Base-by-base conservation (phyloP, 2,797 vertebrate genomes). In the Lacerta bilineata region DNA sequence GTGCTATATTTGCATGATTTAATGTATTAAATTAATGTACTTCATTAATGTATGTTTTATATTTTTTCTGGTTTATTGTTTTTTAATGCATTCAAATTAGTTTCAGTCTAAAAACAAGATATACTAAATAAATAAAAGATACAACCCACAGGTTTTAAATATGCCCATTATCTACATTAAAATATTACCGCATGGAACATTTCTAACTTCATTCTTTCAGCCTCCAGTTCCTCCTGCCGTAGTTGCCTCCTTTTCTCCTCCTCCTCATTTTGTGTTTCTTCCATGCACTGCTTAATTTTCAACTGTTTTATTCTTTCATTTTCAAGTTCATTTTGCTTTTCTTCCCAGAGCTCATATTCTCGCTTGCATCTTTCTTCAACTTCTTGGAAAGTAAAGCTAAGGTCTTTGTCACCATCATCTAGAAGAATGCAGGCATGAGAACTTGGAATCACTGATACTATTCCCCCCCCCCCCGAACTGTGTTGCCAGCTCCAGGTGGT, bases 151-250 rank as follows among this genome's bases (percentile, higher is more conserved):
- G n/a, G 27, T 2, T 71, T 76, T 76, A 39, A 80, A 75, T 7
- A 3, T 0, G 91, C 87, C 15, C 29, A 86, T 1, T 85, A 88
- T 69, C 11, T 36, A 77, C 85, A 55, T 18, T 86, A 41, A 50
- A 81, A 71, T 33, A 84, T 95, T 96, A 97, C 97, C 95, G 95
- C 95, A 84, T 93, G 92, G 91, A 97, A 88, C 88, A 82, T 86
- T 74, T 97, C 94, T 91, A 97, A 93, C 85, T 95, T 94, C 78
- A 92, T 95, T 89, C 97, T 96, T 95, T 98, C 97, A 93, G 96
- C 87, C 87, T 98, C 96, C 94, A 98, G 98, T 75, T 97, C 95
- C 81, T 93, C 93, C 79, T 97, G 95, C 92, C 81, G 93, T 74
- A 66, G 92, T 85, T 92, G 83, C 85, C 91, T 97, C 87, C 91